These are phyloP conservation scores for Ypsolopha sequella DNA, from an alignment of 2,888 invertebrate genomes.

Conservation along the genomic window DNA sequence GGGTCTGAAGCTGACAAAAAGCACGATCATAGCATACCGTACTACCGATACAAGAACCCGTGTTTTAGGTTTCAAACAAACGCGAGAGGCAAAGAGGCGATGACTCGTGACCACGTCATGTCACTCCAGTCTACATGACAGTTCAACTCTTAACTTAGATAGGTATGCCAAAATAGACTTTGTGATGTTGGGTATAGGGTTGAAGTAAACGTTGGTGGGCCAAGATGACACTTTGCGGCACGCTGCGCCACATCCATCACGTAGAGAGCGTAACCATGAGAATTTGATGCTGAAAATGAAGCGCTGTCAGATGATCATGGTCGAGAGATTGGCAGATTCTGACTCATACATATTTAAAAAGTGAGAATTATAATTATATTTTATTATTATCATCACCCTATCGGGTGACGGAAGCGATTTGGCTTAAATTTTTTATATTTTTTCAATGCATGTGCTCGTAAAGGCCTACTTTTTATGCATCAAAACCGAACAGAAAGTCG, in stretches of 20 bases:
- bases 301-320: neutral
- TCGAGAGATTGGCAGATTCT: neutral
- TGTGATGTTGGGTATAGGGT: too few relatives aligned
- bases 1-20: neutral
- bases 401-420: too few relatives aligned
- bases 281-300: conserved; percentile 4
- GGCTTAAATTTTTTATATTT: too few relatives aligned
- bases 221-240: conserved; percentile 2
- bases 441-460: too few relatives aligned
- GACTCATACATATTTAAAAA: neutral
- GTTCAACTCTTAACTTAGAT: conserved; percentile 1
- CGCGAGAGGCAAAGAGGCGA: conserved; percentile 33
- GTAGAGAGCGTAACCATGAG: conserved; percentile 29
- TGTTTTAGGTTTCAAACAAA: conserved; percentile 45
- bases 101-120: conserved; percentile 51
- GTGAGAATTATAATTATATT: too few relatives aligned
- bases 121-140: conserved; percentile 18
- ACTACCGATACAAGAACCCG: neutral
- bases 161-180: too few relatives aligned
- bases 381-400: too few relatives aligned
- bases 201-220: too few relatives aligned
- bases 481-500: too few relatives aligned
- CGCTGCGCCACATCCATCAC: conserved; percentile 28
- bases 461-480: too few relatives aligned
- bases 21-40: neutral